Conservation (phyloP, 1,140 invertebrate species). For the Dinothrombium tinctorium region DNA sequence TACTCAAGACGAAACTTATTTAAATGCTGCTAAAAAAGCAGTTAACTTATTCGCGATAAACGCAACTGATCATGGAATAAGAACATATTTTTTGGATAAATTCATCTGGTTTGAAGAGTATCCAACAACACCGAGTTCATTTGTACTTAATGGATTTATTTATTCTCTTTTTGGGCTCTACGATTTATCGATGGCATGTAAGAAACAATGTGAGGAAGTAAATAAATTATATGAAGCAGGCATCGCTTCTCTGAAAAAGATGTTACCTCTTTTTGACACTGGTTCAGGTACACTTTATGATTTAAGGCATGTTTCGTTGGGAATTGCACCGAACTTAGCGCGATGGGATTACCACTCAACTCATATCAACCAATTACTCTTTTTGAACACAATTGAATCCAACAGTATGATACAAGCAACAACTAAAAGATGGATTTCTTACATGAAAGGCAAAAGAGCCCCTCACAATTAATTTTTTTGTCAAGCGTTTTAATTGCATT, state of each 20-base stretch:
- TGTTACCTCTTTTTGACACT: constrained; percentile 79
- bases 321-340: constrained; percentile 56
- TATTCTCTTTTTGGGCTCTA: constrained; percentile 89
- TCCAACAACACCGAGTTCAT: constrained; percentile 75
- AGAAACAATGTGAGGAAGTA: constrained; percentile 30
- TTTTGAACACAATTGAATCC: constrained; percentile 62
- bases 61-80: constrained; percentile 43
- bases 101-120: constrained; percentile 93
- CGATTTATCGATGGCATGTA: constrained; percentile 49
- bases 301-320: constrained; percentile 63
- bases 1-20: constrained; percentile 45
- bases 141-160: constrained; percentile 96
- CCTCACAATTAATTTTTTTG: constrained; percentile 69
- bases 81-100: constrained; percentile 53
- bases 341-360: constrained; percentile 95
- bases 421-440: constrained; percentile 77
- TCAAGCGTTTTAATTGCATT: too few relatives aligned
- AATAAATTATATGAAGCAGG: constrained; percentile 55
- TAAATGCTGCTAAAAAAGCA: constrained; percentile 52
- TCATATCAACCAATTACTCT: constrained; percentile 82
- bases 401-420: constrained; percentile 48
- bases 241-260: constrained; percentile 60
- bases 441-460: constrained; percentile 80
- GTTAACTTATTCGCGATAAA: constrained; percentile 50
- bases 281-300: constrained; percentile 93